A percentile compares a stretch with the other conserved stretches of the same genome.
Evolutionary conservation across 2,888 invertebrate genomes (phyloP).

Genomic region (Parnassius apollo): DNA sequence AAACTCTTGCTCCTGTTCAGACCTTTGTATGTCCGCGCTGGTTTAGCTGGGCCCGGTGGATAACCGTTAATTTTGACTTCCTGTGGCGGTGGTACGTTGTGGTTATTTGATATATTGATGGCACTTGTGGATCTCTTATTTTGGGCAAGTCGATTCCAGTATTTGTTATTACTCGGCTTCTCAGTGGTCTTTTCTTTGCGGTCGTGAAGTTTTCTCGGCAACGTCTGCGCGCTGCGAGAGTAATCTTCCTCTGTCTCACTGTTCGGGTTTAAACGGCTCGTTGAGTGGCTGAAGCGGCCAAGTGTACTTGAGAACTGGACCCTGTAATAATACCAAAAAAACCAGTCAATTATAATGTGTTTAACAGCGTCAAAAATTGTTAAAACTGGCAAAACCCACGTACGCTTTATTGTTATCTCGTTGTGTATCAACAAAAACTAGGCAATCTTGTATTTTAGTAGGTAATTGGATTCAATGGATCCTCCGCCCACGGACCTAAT

Average conservation of each 20-base stretch:
- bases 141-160: slow-evolving; percentile 76
- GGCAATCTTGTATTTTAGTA: slow-evolving; percentile 54
- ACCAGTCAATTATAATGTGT: slow-evolving; percentile 41
- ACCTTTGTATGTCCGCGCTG: slow-evolving; percentile 89
- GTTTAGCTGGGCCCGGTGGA: slow-evolving; percentile 86
- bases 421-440: slow-evolving; percentile 60
- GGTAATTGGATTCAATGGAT: slow-evolving; percentile 72
- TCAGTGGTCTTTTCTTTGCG: slow-evolving; percentile 70
- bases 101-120: slow-evolving; percentile 82
- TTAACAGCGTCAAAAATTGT: slow-evolving; percentile 50
- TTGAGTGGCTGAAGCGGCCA: slow-evolving; percentile 91
- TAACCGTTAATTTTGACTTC: slow-evolving; percentile 71
- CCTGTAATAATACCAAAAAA: slow-evolving; percentile 75
- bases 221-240: slow-evolving; percentile 86
- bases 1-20: slow-evolving; percentile 92
- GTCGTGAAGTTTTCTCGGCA: slow-evolving; percentile 85
- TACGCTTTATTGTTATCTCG: slow-evolving; percentile 58
- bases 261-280: slow-evolving; percentile 85
- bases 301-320: slow-evolving; percentile 87
- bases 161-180: slow-evolving; percentile 69
- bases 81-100: slow-evolving; percentile 52
- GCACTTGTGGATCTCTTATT: slow-evolving; percentile 82
- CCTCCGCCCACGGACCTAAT: slow-evolving; percentile 64
- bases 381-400: slow-evolving; percentile 59
- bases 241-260: slow-evolving; percentile 75